phyloP scores from a whole-genome alignment of 2,797 vertebrate species.

The Etheostoma nigrum region DNA sequence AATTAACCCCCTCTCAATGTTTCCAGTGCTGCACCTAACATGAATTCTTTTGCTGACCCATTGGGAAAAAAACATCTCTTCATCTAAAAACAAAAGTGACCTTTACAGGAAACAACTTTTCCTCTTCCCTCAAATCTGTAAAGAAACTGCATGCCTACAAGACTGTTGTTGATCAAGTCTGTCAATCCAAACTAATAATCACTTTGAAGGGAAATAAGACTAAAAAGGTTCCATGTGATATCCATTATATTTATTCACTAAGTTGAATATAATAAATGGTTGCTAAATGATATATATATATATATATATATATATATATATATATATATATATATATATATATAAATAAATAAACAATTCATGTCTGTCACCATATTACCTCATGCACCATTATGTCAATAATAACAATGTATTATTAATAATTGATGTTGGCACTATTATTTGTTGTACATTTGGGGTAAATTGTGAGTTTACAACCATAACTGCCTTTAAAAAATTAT shows the following conservation, averaged over 20 bases:
- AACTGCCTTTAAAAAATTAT: conserved; percentile 12
- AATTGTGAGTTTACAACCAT: background rate
- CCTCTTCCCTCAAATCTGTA: conserved; percentile 49
- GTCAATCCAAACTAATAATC: conserved; percentile 34
- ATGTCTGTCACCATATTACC: background rate
- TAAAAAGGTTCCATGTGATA: background rate
- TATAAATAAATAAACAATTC: too few relatives aligned
- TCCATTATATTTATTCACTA: background rate
- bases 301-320: too few relatives aligned
- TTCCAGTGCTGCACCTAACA: conserved; percentile 48
- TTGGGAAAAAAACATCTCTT: conserved; percentile 64
- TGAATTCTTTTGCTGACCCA: conserved; percentile 61
- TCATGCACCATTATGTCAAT: background rate
- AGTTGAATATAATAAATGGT: background rate
- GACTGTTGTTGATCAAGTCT: conserved; percentile 60
- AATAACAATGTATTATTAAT: background rate
- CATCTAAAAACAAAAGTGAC: conserved; percentile 72
- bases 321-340: too few relatives aligned
- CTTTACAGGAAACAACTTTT: conserved; percentile 74
- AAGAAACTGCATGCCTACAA: conserved; percentile 55
- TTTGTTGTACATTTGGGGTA: background rate
- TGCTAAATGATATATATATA: background rate
- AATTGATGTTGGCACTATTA: conserved; percentile 8
- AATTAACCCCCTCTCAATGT: conserved; percentile 43
- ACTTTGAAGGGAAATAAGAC: conserved; percentile 15